Evolutionary conservation across 2,888 invertebrate genomes (phyloP), one percentile per base, ranked within the genome.

Genomic region (Cabera pusaria): DNA sequence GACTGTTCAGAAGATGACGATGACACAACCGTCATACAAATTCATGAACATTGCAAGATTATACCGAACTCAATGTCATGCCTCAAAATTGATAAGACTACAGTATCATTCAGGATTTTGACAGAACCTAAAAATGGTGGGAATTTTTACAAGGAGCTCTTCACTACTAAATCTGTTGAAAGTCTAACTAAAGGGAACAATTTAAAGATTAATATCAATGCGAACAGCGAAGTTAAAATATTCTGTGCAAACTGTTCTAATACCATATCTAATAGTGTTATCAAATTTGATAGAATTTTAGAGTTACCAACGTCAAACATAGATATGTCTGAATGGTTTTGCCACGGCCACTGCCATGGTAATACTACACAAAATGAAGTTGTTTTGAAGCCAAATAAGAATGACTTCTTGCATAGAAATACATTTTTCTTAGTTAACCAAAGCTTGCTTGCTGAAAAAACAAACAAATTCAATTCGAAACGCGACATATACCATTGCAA

Each of bases 241-340:
- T 54, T 80, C 10, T 80, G 84, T 54, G 67, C 76, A 23, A 82
- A 90, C 54, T 79, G 87, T 53, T 72, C 63, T 0, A 90, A 91
- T 61, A 52, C 73, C n/a, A 64, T 91, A 19, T 74, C 89, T n/a
- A 81, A 86, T 43, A 72, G 68, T 44, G 64, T 62, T 31, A 79
- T 89, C 0, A 80, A 76, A 25, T 93, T 93, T 71, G 72, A 87
- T 25, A 81, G 93, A 46, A 79, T 93, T 56, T 70, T 93, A 41
- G 92, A 93, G 37, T 66, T 93, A 33, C 93, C 93, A 0, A 89
- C 92, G 0, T 83, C 87, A 6, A 90, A 89, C 70, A 73, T 90
- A 37, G 92, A 92, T 56, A 87, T 90, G 63, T 86, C 88, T 0
- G 93, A 93, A 46, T 93, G 92, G 92, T 93, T 93, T 64, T 93